Conservation (phyloP, 2,888 invertebrate genomes). For the Helicoverpa assulta region DNA sequence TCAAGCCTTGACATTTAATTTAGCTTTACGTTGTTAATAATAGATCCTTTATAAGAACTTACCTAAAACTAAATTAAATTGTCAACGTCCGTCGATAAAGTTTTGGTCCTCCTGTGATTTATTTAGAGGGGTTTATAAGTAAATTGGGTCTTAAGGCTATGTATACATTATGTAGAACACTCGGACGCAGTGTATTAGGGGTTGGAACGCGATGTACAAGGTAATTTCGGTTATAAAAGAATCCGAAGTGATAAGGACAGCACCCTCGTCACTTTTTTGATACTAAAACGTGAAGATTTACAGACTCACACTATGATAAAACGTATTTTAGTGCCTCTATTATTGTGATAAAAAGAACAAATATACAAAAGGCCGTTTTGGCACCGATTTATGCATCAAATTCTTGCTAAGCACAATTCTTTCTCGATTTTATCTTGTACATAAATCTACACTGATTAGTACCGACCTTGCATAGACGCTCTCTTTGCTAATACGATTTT, state of each 20-base stretch:
- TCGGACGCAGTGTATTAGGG: conserved; percentile 38
- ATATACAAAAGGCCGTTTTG: not conserved
- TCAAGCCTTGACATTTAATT: too few relatives aligned
- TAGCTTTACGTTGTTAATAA: too few relatives aligned
- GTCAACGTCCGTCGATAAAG: conserved; percentile 46
- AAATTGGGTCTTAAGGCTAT: conserved; percentile 45
- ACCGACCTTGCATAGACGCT: not conserved
- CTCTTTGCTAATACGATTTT: not conserved
- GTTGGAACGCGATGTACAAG: conserved; percentile 43
- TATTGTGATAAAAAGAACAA: not conserved
- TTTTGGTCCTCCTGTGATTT: conserved; percentile 61
- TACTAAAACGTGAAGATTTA: conserved; percentile 41
- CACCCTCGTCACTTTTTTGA: conserved; percentile 68
- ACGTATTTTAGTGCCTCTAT: conserved; percentile 23
- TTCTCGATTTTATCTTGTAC: not conserved
- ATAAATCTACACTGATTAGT: not conserved
- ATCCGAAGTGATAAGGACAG: conserved; percentile 62
- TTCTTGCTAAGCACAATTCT: not conserved
- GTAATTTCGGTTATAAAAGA: conserved; percentile 61
- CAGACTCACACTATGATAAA: conserved; percentile 15
- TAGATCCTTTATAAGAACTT: not conserved
- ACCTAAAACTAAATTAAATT: conserved; percentile 48
- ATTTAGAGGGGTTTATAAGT: conserved; percentile 61
- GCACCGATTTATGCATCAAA: too few relatives aligned
- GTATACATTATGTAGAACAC: conserved; percentile 27